Evolutionary conservation across 2,888 invertebrate genomes (phyloP), one percentile per base, ranked within the genome.

Genomic region (Leptinotarsa tumamoca): DNA sequence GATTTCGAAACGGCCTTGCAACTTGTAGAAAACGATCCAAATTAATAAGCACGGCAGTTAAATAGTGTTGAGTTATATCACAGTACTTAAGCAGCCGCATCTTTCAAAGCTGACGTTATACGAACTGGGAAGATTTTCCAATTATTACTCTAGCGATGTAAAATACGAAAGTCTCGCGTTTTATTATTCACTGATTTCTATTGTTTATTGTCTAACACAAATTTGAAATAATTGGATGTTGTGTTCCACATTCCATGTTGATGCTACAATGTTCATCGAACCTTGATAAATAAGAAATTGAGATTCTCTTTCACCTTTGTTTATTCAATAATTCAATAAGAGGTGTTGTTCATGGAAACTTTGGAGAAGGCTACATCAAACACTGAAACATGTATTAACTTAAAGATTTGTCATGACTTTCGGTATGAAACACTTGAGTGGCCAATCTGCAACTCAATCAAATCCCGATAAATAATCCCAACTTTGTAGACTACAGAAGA

Each of bases 11-110:
- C n/a, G 33, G 43, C n/a, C 43, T 63, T 43, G 63, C 17, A 63
- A 63, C n/a, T 63, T 63, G 63, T 43, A 63, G 63, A 63, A 63
- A 27, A 63, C n/a, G 17, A 63, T 63, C n/a, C 10, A 17, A 14
- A 63, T 63, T 63, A 33, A 63, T 63, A 5, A 63, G 15, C 52
- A 4, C 2, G 43, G 3, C 43, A 43, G 10, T 10, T 43, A 13
- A 43, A 43, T 43, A 43, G 43, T 52, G 52, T 17, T 52, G 58
- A 23, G 58, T 58, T 58, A 58, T 58, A 58, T 52, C 52, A 52
- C 5, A 15, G 52, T n/a, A n/a, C 5, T 52, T 52, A 52, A 14
- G 4, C 4, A 52, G 14, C 10, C 43, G 43, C 43, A 43, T 43
- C 43, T 43, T 43, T 43, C 43, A 43, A 43, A 43, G 43, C 43